Evolutionary conservation across 2,797 vertebrate genomes (phyloP), one percentile per base, ranked within the genome.

Genomic region (Sylvia borin): DNA sequence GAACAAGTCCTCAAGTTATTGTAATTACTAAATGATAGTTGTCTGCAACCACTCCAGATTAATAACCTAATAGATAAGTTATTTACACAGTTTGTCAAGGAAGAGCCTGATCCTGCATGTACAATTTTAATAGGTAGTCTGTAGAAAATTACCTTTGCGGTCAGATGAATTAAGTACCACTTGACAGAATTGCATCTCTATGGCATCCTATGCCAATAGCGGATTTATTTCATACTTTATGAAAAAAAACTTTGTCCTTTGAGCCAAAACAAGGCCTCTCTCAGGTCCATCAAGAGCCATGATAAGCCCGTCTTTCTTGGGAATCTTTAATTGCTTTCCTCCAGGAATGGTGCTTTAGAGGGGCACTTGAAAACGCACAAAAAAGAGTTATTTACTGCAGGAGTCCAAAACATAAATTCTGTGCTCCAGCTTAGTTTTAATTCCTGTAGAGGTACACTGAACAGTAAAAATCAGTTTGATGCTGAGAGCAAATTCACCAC

Each of bases 191-290:
- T 85, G 29, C 31, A 58, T 47, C 31, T 93, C n/a, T 17, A 11
- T 54, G 11, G 4, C 13, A 48, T 66, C 31, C 16, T 70, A 7
- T 72, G 88, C 54, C 88, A 87, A 60, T 15, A 91, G 67, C 34
- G 29, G 43, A 90, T 93, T 86, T 81, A 88, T 31, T 88, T 91
- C 83, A 86, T 40, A 72, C 54, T 47, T 72, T 78, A 38, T 84
- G 71, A 90, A 83, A 68, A 86, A 90, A 87, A 88, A 25, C 11
- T 40, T n/a, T 85, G 36, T 57, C 65, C 25, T 75, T 34, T 82
- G 71, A 89, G 48, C 43, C 74, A 72, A 92, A 89, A 57, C 5
- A 48, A 90, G 11, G 5, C 32, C 65, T 58, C 13, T 88, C 31
- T 73, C 9, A 27, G 40, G 25, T 81, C 79, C 3, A 13, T 51